phyloP scores from a whole-genome alignment of 1,140 invertebrate species.

The Heterodera carotae region DNA sequence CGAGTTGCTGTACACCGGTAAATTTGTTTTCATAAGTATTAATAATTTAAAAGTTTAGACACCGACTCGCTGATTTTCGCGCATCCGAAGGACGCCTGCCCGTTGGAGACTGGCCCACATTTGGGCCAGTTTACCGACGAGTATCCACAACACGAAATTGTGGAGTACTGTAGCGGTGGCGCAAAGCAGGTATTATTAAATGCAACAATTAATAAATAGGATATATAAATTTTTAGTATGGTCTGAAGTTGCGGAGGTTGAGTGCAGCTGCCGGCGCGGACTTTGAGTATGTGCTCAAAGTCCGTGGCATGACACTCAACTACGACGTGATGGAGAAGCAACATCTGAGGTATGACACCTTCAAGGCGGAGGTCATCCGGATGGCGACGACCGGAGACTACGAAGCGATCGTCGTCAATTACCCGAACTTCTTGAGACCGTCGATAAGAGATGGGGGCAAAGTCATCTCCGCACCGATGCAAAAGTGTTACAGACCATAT shows the following conservation, averaged over 20 bases:
- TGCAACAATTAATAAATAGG: no score
- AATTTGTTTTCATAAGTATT: no score
- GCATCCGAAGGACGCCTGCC: neutral
- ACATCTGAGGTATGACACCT: neutral
- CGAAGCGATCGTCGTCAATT: neutral
- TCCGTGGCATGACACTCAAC: conserved; percentile 3
- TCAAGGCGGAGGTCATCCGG: neutral
- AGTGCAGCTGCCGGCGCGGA: neutral
- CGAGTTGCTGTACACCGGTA: conserved; percentile 2
- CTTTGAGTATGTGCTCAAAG: conserved; percentile 9
- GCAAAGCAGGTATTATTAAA: conserved; percentile 12
- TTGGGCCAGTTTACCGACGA: no score
- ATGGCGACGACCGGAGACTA: no score
- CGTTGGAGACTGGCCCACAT: neutral
- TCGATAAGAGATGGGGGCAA: neutral
- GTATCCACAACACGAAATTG: neutral
- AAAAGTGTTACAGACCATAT: conserved; percentile 1
- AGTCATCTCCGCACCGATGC: neutral
- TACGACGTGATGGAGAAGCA: conserved; percentile 8
- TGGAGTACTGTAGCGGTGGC: neutral
- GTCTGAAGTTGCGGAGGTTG: neutral
- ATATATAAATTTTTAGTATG: neutral
- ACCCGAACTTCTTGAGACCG: conserved; percentile 5
- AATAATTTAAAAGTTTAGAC: no score
- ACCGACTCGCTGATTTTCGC: neutral